Evolutionary conservation across 2,113 vertebrate genomes (phyloP), one percentile per base, ranked within the genome.

Genomic region (Pterocles orientalis): DNA sequence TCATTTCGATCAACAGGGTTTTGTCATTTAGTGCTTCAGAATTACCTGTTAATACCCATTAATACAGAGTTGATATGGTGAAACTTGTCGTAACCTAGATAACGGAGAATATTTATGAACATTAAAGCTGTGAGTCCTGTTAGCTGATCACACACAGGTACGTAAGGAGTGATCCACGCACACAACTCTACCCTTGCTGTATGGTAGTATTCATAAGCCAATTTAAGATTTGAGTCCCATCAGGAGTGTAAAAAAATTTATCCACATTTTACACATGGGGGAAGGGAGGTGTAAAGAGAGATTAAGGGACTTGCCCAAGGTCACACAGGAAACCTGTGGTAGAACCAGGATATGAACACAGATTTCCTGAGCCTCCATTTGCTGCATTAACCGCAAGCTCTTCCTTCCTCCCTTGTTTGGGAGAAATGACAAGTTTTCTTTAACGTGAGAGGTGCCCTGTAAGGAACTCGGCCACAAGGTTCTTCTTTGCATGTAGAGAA

Each of bases 301-400:
- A 66, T 77, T 66, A 94, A 61, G 90, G 85, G 82, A 62, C 87
- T 93, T 88, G 79, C 82, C 82, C 64, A 94, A 73, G 71, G 86
- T 83, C 36, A 86, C 88, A 94, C 96, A 95, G 96, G 96, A 97
- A 96, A 39, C 72, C 80, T 94, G 95, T 96, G 94, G 93, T 94
- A 95, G 71, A 94, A 90, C 71, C 88, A 96, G 95, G 95, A 96
- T 95, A 97, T 96, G 94, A 97, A 90, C 39, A 76, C 73, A 96
- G 92, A 96, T 96, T 95, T 96, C 94, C 90, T 96, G 94, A 96
- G 79, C 92, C 95, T 96, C 95, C 95, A 95, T 94, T 94, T 93
- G 47, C 88, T 95, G 56, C 56, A 24, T 80, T 86, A 94, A 90
- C 92, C 76, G 81, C 92, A 88, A 95, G 92, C 82, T 93, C 95